Conservation (phyloP, 2,797 vertebrate genomes). For the Chaenodraco wilsoni region DNA sequence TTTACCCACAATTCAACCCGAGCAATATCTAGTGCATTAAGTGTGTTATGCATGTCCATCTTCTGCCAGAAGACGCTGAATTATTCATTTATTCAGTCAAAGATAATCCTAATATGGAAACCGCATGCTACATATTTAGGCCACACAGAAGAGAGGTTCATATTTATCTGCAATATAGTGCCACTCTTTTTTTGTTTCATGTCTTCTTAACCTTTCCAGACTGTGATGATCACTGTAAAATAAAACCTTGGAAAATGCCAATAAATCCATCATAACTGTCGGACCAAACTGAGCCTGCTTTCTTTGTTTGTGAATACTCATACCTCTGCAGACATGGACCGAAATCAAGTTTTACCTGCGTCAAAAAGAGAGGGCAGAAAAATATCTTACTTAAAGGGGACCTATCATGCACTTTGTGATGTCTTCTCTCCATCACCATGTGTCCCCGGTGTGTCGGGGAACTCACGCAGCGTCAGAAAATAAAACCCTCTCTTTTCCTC, state of each 20-base stretch:
- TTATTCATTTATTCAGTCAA: slow-evolving; percentile 67
- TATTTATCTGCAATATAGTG: slow-evolving; percentile 89
- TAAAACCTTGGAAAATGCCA: slow-evolving; percentile 80
- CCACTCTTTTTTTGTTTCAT: slow-evolving; percentile 90
- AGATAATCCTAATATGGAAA: slow-evolving; percentile 87
- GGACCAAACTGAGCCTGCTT: slow-evolving; percentile 52
- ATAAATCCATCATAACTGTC: slow-evolving; percentile 80
- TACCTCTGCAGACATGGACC: too few species aligned
- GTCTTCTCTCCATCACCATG: too few species aligned
- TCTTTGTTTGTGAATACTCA: slow-evolving; percentile 11
- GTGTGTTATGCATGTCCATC: slow-evolving; percentile 92
- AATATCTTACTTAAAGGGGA: too few species aligned
- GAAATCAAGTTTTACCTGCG: too few species aligned
- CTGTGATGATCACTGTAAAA: slow-evolving; percentile 83
- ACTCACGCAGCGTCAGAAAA: too few species aligned
- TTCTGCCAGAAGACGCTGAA: slow-evolving; percentile 88
- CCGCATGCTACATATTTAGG: slow-evolving; percentile 90
- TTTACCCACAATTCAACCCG: slow-evolving; percentile 86
- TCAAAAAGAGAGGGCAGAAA: not conserved
- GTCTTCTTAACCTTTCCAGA: slow-evolving; percentile 79
- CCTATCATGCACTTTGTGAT: too few species aligned
- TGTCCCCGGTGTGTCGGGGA: too few species aligned
- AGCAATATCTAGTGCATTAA: slow-evolving; percentile 83
- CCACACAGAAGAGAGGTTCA: slow-evolving; percentile 83
- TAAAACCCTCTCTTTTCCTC: too few species aligned